phyloP scores from a whole-genome alignment of 2,888 invertebrate species.

The Latrodectus elegans region DNA sequence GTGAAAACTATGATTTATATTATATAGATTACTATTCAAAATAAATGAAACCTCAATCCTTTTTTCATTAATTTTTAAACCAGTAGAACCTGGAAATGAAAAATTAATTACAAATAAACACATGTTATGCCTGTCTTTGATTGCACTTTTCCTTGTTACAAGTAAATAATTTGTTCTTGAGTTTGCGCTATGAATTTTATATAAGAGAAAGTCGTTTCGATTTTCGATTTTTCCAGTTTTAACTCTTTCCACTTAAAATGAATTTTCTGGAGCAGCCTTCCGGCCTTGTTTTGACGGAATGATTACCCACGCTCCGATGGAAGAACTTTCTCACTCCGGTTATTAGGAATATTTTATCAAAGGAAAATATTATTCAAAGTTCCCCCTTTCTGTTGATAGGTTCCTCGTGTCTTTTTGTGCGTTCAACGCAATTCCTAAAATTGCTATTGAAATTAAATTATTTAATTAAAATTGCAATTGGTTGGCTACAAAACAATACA shows the following conservation, averaged over 20 bases:
- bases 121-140: neutral
- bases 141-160: neutral
- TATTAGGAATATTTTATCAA: neutral
- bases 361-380: constrained; percentile 2
- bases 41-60: no score
- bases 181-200: neutral
- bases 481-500: no score
- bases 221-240: constrained; percentile 2
- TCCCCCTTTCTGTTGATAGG: neutral
- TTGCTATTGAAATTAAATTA: no score
- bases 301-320: neutral
- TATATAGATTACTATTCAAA: no score
- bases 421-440: no score
- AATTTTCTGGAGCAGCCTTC: neutral
- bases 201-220: neutral
- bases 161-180: neutral
- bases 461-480: no score
- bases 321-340: neutral
- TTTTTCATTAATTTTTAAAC: no score
- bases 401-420: no score
- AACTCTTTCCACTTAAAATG: neutral
- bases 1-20: no score
- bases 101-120: neutral
- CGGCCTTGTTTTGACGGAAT: constrained; percentile 1
- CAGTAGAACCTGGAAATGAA: neutral